Evolutionary conservation across 2,797 vertebrate genomes (phyloP).

Genomic region (Ptychobarbus kaznakovi): DNA sequence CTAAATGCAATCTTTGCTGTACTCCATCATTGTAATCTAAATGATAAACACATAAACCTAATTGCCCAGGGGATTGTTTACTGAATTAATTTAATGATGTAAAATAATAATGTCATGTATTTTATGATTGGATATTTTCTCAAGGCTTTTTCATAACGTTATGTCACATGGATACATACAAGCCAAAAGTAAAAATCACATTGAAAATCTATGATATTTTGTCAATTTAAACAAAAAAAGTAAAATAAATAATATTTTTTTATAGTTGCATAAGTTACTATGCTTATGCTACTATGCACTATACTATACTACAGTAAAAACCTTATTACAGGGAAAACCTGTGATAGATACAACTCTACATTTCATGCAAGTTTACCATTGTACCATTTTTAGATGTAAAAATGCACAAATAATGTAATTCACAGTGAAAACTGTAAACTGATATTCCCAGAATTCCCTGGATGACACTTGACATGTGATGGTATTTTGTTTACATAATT

Average conservation of each 20-base stretch:
- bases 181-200: not conserved
- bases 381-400: too few species aligned
- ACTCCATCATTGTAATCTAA: conserved; percentile 2
- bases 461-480: not conserved
- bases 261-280: not conserved
- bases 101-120: conserved; percentile 25
- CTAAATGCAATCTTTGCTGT: not conserved
- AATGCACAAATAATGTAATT: too few species aligned
- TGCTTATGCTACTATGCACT: too few species aligned
- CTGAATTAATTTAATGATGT: not conserved
- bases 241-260: not conserved
- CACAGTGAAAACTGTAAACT: too few species aligned
- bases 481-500: not conserved
- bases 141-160: not conserved
- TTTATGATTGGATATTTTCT: conserved; percentile 18
- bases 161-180: not conserved
- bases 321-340: too few species aligned
- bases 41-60: conserved; percentile 4
- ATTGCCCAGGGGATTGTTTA: conserved; percentile 13
- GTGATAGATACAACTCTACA: too few species aligned
- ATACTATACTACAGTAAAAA: not conserved
- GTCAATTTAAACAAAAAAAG: not conserved
- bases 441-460: too few species aligned
- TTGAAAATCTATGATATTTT: not conserved
- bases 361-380: too few species aligned